phyloP scores from a whole-genome alignment of 2,113 vertebrate genomes.

The Irena cyanogastra region DNA sequence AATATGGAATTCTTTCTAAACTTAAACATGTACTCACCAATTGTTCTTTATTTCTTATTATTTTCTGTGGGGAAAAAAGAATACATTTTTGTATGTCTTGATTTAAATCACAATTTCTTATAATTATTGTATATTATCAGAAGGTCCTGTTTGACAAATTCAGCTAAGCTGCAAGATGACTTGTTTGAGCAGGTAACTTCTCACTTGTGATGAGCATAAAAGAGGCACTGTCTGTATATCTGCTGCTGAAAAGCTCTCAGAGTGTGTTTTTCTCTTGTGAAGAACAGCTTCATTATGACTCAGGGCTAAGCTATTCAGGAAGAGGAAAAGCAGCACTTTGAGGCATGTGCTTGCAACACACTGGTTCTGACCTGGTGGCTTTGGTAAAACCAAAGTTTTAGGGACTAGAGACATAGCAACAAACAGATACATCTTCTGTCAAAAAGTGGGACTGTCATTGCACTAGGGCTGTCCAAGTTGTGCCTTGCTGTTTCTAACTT shows the following conservation, averaged over 20 bases:
- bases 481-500: background rate
- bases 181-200: background rate
- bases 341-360: background rate
- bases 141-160: background rate
- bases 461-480: background rate
- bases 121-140: background rate
- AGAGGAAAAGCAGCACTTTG: background rate
- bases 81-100: background rate
- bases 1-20: background rate
- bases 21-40: background rate
- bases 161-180: background rate
- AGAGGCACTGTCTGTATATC: background rate
- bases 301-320: background rate
- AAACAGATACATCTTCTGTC: background rate
- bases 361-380: background rate
- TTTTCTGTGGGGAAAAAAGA: background rate
- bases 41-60: background rate
- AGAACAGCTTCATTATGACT: background rate
- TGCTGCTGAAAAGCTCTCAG: background rate
- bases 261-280: background rate
- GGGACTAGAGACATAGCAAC: background rate
- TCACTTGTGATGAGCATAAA: background rate
- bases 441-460: background rate
- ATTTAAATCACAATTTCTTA: background rate
- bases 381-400: background rate